Percentiles rank a stretch among this genome's conserved stretches.
These are phyloP conservation scores for Salvelinus fontinalis DNA, from an alignment of 2,113 vertebrate species.

Conservation along the genomic window DNA sequence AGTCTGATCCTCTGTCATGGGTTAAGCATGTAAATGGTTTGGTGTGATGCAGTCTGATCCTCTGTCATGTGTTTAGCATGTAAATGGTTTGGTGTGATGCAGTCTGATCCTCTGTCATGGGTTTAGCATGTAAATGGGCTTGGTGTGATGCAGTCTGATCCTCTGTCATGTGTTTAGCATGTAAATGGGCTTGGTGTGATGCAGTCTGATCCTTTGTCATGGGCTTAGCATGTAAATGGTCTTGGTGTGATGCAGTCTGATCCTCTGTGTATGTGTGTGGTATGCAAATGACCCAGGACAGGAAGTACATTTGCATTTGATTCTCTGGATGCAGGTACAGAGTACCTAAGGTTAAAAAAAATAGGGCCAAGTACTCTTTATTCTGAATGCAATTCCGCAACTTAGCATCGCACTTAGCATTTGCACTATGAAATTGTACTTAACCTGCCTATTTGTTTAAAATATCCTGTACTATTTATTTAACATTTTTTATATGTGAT, in stretches of 20 bases:
- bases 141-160: constrained; percentile 26
- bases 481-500: too few species aligned
- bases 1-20: constrained; percentile 1
- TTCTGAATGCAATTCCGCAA: too few species aligned
- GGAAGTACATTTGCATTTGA: constrained; percentile 39
- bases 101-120: constrained; percentile 1
- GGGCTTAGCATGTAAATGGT: constrained; percentile 11
- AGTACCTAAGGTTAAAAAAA: too few species aligned
- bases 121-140: constrained; percentile 14
- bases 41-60: constrained; percentile 23
- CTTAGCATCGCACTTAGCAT: too few species aligned
- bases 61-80: not conserved
- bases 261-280: constrained; percentile 2
- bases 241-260: constrained; percentile 27
- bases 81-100: constrained; percentile 33
- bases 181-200: constrained; percentile 13
- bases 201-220: too few species aligned
- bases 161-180: not conserved
- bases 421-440: too few species aligned
- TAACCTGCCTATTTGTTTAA: too few species aligned
- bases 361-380: too few species aligned
- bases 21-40: constrained; percentile 18
- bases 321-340: not conserved
- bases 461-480: too few species aligned
- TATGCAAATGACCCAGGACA: constrained; percentile 38